Evolutionary conservation across 2,797 vertebrate genomes (phyloP), one percentile per base, ranked within the genome.

Genomic region (Smutsia temminckii): DNA sequence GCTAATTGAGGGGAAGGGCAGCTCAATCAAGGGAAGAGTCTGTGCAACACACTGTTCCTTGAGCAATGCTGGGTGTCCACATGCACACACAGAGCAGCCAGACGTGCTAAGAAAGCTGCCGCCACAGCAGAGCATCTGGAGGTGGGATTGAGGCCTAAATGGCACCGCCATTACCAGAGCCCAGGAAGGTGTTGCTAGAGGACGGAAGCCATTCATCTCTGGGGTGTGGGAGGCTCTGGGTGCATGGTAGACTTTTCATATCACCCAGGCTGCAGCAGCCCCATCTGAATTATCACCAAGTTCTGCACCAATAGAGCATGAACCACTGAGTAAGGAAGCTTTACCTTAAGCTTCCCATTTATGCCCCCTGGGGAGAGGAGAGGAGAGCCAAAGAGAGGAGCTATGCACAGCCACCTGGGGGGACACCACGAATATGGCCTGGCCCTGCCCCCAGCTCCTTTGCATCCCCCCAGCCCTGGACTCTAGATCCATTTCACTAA

Each of bases 11-110:
- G 79, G 40, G 59, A 89, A 77, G 59, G 49, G 87, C 59, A 9
- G 71, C 89, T 34, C 72, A 42, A 8, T 66, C 57, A 75, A 25
- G 57, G 25, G 85, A n/a, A 23, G 57, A 74, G 74, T 49, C 55
- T 13, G 21, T 37, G 23, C 0, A 0, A 72, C 1, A 10, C 18
- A 8, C 61, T 21, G 71, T 57, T 34, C 7, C 1, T 9, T 0
- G 13, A 64, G 42, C 18, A 6, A 29, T 4, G 55, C 66, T 8
- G 34, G 55, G 53, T 4, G 0, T 57, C 89, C 46, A 10, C 7
- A 1, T 42, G 14, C 0, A 4, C 46, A 27, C 14, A 14, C 6
- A 0, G 1, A 64, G 79, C 55, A 21, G 27, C 59, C 5, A 0
- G 68, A 40, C 0, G 4, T 29, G 2, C 14, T 69, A 23, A 57